Base-by-base conservation (phyloP, 2,113 vertebrate species). In the Rhodinocichla rosea region DNA sequence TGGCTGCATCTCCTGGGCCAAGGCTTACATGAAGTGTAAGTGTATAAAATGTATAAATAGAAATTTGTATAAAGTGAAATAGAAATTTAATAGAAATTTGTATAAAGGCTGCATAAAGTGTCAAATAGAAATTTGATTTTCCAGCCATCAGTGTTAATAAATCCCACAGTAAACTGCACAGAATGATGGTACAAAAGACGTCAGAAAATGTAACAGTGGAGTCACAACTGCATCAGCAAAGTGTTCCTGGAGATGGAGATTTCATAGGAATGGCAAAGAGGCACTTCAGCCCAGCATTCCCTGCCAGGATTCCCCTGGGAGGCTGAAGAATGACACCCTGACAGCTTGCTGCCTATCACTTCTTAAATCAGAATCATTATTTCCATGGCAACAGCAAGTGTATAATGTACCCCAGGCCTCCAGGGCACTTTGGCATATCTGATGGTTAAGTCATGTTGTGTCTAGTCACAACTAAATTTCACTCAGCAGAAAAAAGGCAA, bases 331-430 rank as follows among this genome's bases (percentile, higher is more conserved):
- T 73, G 87, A 92, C 87, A 89, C 69, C 0, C 4, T 89, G 90
- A 95, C 91, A 95, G 77, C 65, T 63, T 82, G 47, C 91, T 96
- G 89, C 87, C 73, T 90, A 59, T 96, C 91, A 85, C 82, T 94
- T 60, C 75, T 87, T 39, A 55, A 90, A 94, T 87, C 9, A 0
- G 84, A 87, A 92, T 88, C 71, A 53, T 77, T 92, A 52, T 96
- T 93, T 75, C 97, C 91, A 95, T 97, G 85, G 95, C 73, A 95
- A 95, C 87, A 0, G 64, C 79, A 84, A 96, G 69, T 73, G 37
- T 42, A 10, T 86, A 24, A 82, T 49, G 85, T 39, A 89, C 56
- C 42, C 45, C 42, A 44, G 87, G 87, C 89, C 87, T 68, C 56
- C 3, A 22, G 90, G 76, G 85, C 71, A 59, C 85, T 73, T 71